Conservation (phyloP, 2,888 invertebrate species). For the Emesis furor region DNA sequence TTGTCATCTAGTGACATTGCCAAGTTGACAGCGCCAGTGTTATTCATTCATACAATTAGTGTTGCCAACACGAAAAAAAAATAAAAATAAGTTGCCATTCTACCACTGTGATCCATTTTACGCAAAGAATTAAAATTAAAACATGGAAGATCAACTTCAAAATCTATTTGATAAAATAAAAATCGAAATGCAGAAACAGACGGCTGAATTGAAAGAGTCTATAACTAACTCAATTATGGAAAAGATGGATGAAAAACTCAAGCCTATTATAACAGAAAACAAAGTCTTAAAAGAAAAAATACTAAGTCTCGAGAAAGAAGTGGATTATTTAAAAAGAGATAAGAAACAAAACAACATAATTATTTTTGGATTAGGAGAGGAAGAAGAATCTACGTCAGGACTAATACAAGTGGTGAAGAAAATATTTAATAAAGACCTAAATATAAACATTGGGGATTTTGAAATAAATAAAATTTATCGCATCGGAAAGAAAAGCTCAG, state of each 20-base stretch:
- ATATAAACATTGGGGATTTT: not conserved
- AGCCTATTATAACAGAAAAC: conserved; percentile 1
- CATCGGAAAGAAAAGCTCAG: conserved; percentile 1
- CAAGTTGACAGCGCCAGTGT: not conserved
- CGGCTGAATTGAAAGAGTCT: not conserved
- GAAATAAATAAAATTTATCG: conserved; percentile 4
- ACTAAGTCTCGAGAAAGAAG: not conserved
- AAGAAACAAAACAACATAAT: conserved; percentile 40
- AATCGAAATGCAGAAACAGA: conserved; percentile 9
- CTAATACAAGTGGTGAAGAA: conserved; percentile 39
- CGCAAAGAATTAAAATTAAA: not conserved
- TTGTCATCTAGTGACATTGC: not conserved
- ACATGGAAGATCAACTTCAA: conserved; percentile 2
- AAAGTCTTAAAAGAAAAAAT: not conserved
- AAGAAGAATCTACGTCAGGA: conserved; percentile 40
- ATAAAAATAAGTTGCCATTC: not conserved
- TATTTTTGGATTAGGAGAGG: conserved; percentile 44
- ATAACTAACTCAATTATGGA: conserved; percentile 3
- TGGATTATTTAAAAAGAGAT: not conserved
- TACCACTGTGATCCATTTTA: not conserved
- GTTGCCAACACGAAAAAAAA: not conserved
- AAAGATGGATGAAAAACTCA: not conserved
- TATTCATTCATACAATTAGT: not conserved
- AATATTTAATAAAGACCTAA: conserved; percentile 38
- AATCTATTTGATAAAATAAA: not conserved